These are phyloP conservation scores for Escarpia spicata DNA, from an alignment of 2,888 invertebrate species.

Conservation along the genomic window DNA sequence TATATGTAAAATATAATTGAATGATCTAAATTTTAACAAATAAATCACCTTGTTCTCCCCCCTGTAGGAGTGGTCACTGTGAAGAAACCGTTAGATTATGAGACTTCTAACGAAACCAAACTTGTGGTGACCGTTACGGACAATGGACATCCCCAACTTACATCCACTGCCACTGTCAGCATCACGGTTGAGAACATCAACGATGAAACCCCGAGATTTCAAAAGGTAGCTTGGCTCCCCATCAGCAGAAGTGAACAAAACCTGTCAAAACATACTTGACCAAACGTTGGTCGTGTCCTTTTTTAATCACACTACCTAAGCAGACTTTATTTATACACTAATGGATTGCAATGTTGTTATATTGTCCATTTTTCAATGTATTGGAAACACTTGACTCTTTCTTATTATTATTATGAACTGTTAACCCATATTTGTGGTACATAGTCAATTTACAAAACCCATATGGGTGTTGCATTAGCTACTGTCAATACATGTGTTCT, in stretches of 20 bases:
- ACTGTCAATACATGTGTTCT: too few species aligned
- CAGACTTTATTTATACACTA: background rate
- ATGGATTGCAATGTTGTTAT: too few species aligned
- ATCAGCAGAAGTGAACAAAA: background rate
- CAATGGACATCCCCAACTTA: slow-evolving; percentile 85
- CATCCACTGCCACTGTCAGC: slow-evolving; percentile 79
- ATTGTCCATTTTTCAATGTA: too few species aligned
- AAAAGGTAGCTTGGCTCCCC: slow-evolving; percentile 40
- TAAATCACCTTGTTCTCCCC: background rate
- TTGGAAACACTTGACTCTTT: too few species aligned
- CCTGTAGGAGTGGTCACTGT: slow-evolving; percentile 78
- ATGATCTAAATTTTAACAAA: too few species aligned
- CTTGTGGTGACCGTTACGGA: slow-evolving; percentile 86
- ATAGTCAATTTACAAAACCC: too few species aligned
- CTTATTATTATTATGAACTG: too few species aligned
- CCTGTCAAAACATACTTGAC: background rate
- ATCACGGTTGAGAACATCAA: slow-evolving; percentile 86
- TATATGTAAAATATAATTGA: too few species aligned
- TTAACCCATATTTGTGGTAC: too few species aligned
- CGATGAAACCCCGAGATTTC: slow-evolving; percentile 85
- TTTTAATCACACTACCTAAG: background rate
- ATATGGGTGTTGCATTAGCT: too few species aligned
- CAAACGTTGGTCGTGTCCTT: background rate
- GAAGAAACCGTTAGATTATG: slow-evolving; percentile 84
- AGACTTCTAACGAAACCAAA: slow-evolving; percentile 78